A percentile compares a stretch with the other conserved stretches of the same genome.
These are phyloP conservation scores for Cryptus viduatorius DNA, from an alignment of 2,888 invertebrate genomes.

Conservation along the genomic window DNA sequence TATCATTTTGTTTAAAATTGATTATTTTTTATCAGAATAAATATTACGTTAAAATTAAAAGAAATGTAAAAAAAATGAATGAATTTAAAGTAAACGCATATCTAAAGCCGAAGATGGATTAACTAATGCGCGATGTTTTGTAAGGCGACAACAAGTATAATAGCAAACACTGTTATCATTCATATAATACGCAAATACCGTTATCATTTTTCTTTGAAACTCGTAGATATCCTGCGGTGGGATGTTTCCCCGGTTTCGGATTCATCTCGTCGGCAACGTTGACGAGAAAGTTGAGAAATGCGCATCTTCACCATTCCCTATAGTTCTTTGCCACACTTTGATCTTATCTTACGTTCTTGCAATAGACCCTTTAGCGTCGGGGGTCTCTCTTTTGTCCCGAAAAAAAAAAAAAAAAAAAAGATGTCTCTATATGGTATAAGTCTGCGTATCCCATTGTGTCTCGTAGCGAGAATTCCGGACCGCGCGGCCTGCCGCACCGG, in stretches of 20 bases:
- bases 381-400: constrained; percentile 55
- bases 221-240: too few species aligned
- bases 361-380: constrained; percentile 53
- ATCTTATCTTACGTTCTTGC: constrained; percentile 63
- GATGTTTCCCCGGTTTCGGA: neutral
- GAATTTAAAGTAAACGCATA: too few species aligned
- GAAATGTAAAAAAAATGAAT: too few species aligned
- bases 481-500: constrained; percentile 41
- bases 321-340: constrained; percentile 56
- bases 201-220: neutral
- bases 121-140: too few species aligned
- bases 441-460: constrained; percentile 55
- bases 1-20: too few species aligned
- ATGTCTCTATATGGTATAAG: constrained; percentile 51
- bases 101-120: too few species aligned
- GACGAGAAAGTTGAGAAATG: constrained; percentile 44
- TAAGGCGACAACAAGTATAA: too few species aligned
- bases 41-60: too few species aligned
- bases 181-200: too few species aligned
- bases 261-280: neutral
- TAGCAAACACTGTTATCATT: too few species aligned
- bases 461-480: constrained; percentile 56
- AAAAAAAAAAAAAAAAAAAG: constrained; percentile 29
- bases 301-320: neutral
- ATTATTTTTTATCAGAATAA: too few species aligned